Evolutionary conservation across 2,113 vertebrate genomes (phyloP), one percentile per base, ranked within the genome.

Genomic region (Ammodramus savannarum): DNA sequence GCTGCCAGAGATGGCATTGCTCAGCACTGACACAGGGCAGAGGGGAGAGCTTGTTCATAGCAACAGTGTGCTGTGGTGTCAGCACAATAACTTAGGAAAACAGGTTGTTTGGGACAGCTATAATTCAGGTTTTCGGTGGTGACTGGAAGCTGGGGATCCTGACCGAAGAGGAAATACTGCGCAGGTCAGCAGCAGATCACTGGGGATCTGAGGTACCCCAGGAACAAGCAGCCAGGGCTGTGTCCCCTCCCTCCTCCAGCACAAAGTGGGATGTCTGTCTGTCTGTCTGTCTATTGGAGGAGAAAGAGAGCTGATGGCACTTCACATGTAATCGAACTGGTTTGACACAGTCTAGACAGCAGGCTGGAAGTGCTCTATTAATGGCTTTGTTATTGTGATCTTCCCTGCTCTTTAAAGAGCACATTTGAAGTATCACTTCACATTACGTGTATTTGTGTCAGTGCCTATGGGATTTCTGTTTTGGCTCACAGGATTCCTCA

Each of bases 271-370:
- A 10, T 48, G 12, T 49, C n/a, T 58, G 36, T 57, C 46, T 61
- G n/a, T 57, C 44, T 55, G 23, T 48, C n/a, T 51, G 46, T 32
- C 27, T 63, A 38, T n/a, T 5, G 6, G 21, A 17, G 38, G 31
- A 54, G 36, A 19, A 51, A 46, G 41, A 62, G 49, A 62, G 65
- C 69, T 74, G 36, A 9, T 54, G 43, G 36, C 14, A 16, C 29
- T 71, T 39, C 49, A 7, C 4, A 0, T 13, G 3, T 17, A 19
- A 39, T 55, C 2, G 0, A 27, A 27, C 27, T 0, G 0, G 23
- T 54, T 27, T 55, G 68, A 31, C 48, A 46, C 2, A 1, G 7
- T 57, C 25, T n/a, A 73, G 61, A 19, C 74, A 83, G 65, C 39
- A 41, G 73, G 58, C 34, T n/a, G 18, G 49, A 29, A 84, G 41